phyloP scores from a whole-genome alignment of 2,888 invertebrate genomes.

The Anodontia alba region DNA sequence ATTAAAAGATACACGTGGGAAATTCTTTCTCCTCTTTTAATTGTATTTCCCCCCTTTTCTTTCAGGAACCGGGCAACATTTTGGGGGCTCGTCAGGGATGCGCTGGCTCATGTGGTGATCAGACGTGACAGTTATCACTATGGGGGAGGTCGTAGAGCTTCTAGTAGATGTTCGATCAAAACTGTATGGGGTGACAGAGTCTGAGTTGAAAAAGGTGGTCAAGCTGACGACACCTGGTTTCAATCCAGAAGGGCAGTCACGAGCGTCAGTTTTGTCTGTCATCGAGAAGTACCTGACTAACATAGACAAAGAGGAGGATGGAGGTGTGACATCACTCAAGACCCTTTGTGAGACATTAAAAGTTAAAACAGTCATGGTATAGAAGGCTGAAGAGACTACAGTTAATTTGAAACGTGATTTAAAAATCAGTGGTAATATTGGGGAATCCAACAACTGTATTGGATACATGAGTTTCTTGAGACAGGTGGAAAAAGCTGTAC shows the following conservation, averaged over 20 bases:
- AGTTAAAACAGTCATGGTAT: neutral
- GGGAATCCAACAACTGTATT: neutral
- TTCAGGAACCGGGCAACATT: conserved; percentile 1
- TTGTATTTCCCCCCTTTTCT: too few species aligned
- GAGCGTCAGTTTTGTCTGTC: neutral
- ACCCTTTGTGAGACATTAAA: neutral
- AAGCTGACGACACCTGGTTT: neutral
- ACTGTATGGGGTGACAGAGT: neutral
- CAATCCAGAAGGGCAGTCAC: neutral
- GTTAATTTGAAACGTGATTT: neutral
- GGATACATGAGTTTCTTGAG: neutral
- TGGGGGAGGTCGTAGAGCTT: neutral
- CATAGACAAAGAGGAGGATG: neutral
- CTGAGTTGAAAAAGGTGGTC: too few species aligned
- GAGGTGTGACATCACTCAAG: too few species aligned
- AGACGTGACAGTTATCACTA: neutral
- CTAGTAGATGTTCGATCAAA: neutral
- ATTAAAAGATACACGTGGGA: too few species aligned
- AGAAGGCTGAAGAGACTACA: neutral
- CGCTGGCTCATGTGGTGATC: neutral
- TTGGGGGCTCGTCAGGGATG: neutral
- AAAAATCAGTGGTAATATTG: neutral
- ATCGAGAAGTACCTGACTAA: neutral
- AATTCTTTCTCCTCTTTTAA: too few species aligned
- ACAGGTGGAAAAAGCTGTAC: conserved; percentile 18